Evolutionary conservation across 2,113 vertebrate species (phyloP).

Genomic region (Rhipidura dahli): DNA sequence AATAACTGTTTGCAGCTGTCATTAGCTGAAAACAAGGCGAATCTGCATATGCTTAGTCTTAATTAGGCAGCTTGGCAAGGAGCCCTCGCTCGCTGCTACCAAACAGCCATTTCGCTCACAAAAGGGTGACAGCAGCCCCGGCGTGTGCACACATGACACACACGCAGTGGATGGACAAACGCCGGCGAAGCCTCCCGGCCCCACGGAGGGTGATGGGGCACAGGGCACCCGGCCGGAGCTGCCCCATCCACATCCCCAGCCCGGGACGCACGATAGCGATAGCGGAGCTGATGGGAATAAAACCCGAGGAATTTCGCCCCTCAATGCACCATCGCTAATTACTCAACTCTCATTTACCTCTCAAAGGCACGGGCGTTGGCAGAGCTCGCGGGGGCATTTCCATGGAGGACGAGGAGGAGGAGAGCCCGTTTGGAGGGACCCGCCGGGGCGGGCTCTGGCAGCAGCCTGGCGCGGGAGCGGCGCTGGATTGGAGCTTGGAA

Average conservation of each 20-base stretch:
- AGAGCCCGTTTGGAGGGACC: not conserved
- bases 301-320: not conserved
- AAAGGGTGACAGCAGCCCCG: constrained; percentile 38
- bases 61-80: constrained; percentile 53
- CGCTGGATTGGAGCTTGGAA: not conserved
- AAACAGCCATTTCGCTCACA: constrained; percentile 59
- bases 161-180: not conserved
- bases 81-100: constrained; percentile 55
- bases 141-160: not conserved
- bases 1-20: constrained; percentile 72
- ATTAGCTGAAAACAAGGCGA: constrained; percentile 66
- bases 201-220: rapidly evolving
- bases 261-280: rapidly evolving
- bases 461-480: not conserved
- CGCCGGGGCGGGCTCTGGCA: not conserved
- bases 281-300: not conserved
- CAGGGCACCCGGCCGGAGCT: not conserved
- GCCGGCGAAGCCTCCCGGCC: not conserved
- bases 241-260: not conserved
- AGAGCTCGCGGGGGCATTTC: not conserved
- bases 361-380: not conserved
- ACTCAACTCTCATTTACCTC: not conserved
- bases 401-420: not conserved
- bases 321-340: not conserved
- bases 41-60: constrained; percentile 69